Conservation (phyloP, 2,797 vertebrate genomes). For the Echeneis naucrates region DNA sequence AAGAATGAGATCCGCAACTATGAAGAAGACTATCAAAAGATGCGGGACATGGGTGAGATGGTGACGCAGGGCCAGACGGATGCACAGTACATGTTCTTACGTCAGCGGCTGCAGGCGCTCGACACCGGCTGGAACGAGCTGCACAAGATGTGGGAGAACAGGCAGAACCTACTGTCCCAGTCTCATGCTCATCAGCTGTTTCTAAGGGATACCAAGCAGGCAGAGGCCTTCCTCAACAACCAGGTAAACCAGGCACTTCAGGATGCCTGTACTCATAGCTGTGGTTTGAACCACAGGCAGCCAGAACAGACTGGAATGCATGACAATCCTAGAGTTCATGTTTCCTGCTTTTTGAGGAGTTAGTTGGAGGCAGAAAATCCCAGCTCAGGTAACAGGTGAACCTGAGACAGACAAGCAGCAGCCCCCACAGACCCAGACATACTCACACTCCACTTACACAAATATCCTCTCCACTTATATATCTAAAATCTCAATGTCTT, state of each 20-base stretch:
- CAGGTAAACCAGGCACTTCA: conserved; percentile 78
- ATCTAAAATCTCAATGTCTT: too few species aligned
- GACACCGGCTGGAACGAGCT: conserved; percentile 99
- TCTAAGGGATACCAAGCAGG: conserved; percentile 93
- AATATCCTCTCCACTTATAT: too few species aligned
- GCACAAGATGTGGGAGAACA: conserved; percentile 99
- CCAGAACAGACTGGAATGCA: background rate
- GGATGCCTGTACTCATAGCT: background rate
- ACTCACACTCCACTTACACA: too few species aligned
- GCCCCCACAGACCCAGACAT: too few species aligned
- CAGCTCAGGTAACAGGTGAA: too few species aligned
- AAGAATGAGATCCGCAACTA: conserved; percentile 98
- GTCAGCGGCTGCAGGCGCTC: conserved; percentile 94
- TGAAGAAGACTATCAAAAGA: conserved; percentile 98
- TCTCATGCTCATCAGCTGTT: conserved; percentile 98
- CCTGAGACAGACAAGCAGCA: too few species aligned
- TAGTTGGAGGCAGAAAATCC: too few species aligned
- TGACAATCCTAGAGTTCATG: background rate
- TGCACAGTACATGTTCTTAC: conserved; percentile 97
- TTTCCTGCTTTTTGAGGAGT: too few species aligned
- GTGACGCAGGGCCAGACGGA: conserved; percentile 98
- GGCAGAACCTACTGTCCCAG: conserved; percentile 95
- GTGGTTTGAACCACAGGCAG: background rate
- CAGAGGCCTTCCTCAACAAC: conserved; percentile 87
- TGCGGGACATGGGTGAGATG: conserved; percentile 99